Evolutionary conservation across 2,113 vertebrate species (phyloP), one percentile per base, ranked within the genome.

Genomic region (Sceloporus undulatus): DNA sequence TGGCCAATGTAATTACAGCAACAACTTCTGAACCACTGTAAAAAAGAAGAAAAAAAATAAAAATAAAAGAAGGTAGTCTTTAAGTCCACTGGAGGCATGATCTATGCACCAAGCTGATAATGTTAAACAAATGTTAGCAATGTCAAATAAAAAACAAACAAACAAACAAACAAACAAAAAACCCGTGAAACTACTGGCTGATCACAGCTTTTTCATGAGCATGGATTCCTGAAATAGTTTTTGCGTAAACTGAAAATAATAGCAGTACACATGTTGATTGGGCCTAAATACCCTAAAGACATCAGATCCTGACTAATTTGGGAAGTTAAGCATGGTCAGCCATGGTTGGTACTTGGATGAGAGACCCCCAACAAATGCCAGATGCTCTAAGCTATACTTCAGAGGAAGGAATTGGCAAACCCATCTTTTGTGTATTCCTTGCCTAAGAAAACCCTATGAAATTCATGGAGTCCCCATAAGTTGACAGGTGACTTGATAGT

Each of bases 1-100:
- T 82, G 38, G 96, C 97, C 97, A 97, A 94, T 59, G 29, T 92
- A 95, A 96, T 96, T 95, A 96, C 96, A 96, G 93, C 95, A 95
- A 94, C 95, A 94, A 92, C 93, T 95, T 97, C 95, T 96, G 91
- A 91, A 93, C 94, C 91, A 94, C 90, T 89, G 68, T 78, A 96
- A 88, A 80, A 66, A 34, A 34, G 40, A 16, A 8, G 8, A 9
- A 16, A 14, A 48, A 10, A 21, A 14, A 27, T 6, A 23, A n/a
- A 23, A 38, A 27, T 14, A 73, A 52, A 23, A 71, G 8, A 96
- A 97, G 94, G 95, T 97, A 95, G 93, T 94, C 91, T 96, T 94
- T 13, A 89, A 90, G 93, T 93, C 91, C 90, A 85, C 85, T 14
- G 73, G 75, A 66, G 34, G 59, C 82, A 86, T 68, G 84, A 48